phyloP scores from a whole-genome alignment of 92 coral and sea anemone genomes.

The Phymanthus crucifer region DNA sequence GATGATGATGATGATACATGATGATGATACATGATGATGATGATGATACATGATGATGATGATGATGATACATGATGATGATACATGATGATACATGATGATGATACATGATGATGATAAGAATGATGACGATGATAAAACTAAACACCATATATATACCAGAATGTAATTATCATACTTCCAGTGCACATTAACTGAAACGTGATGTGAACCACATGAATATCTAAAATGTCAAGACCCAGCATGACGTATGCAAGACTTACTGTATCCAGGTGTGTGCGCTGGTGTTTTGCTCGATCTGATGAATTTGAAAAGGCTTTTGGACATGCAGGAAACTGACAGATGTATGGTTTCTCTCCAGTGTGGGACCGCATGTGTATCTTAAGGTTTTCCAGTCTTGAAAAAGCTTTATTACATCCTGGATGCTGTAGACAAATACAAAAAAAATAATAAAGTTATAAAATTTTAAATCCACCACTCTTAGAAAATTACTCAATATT shows the following conservation, averaged over 20 bases:
- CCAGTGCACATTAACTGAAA: not conserved
- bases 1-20: not conserved
- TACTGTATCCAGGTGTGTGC: constrained; percentile 96
- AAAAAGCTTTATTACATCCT: constrained; percentile 95
- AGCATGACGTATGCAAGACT: constrained; percentile 6
- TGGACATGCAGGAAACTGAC: constrained; percentile 92
- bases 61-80: not conserved
- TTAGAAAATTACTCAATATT: not conserved
- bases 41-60: no score
- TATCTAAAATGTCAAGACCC: not conserved
- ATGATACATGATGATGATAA: not conserved
- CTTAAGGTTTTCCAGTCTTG: constrained; percentile 92
- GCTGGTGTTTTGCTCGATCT: constrained; percentile 96
- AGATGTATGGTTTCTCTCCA: constrained; percentile 97
- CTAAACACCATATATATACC: no score
- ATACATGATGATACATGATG: not conserved
- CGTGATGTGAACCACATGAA: not conserved
- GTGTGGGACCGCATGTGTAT: constrained; percentile 99
- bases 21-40: not conserved
- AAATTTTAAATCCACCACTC: not conserved
- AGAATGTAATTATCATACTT: no score
- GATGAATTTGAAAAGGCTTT: constrained; percentile 98
- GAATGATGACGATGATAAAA: not conserved
- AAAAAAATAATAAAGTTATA: not conserved
- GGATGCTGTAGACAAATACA: constrained; percentile 66